These are phyloP conservation scores for Himantopus leucocephalus DNA, from an alignment of 2,113 vertebrate genomes.

Conservation along the genomic window DNA sequence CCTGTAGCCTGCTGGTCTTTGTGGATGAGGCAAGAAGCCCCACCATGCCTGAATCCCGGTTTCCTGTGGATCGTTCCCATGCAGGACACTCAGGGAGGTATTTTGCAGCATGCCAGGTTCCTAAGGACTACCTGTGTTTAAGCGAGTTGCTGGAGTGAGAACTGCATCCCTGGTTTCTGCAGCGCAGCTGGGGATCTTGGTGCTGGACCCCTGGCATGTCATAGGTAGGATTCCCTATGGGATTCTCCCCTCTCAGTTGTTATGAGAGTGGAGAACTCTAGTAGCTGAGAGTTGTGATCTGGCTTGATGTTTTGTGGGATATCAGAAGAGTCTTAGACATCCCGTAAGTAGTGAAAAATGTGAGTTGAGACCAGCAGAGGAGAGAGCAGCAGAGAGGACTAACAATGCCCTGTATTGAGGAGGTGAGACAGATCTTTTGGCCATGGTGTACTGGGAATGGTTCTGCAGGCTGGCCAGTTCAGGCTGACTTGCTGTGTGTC, in stretches of 20 bases:
- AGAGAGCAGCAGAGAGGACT: background rate
- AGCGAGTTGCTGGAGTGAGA: background rate
- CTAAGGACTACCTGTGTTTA: background rate
- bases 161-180: background rate
- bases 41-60: background rate
- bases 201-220: background rate
- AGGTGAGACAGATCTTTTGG: background rate
- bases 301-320: background rate
- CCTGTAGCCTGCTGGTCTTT: background rate
- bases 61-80: background rate
- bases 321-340: background rate
- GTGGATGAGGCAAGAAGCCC: background rate
- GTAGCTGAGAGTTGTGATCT: background rate
- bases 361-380: background rate
- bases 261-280: background rate
- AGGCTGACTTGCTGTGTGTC: background rate
- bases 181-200: background rate
- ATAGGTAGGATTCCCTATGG: background rate
- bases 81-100: background rate
- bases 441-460: fast-evolving
- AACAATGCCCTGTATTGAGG: background rate
- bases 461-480: background rate
- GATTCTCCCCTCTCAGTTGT: background rate
- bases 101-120: background rate
- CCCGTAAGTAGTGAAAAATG: background rate